These are phyloP conservation scores for Embiotoca jacksoni DNA, from an alignment of 2,113 vertebrate species.

Conservation along the genomic window DNA sequence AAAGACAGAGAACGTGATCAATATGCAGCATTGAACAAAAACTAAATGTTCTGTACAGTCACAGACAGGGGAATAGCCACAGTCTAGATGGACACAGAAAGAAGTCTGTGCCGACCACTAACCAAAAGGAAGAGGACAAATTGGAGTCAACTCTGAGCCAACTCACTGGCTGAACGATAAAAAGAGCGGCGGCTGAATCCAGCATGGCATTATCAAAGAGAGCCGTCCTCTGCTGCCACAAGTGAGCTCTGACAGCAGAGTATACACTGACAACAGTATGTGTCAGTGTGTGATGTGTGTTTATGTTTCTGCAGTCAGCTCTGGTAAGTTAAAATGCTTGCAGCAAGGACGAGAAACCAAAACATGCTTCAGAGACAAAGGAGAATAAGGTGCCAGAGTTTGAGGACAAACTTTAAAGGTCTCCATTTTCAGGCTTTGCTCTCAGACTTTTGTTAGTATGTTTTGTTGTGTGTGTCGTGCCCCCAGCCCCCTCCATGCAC, in stretches of 20 bases:
- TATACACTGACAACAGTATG: conserved; percentile 45
- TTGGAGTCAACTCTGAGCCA: conserved; percentile 75
- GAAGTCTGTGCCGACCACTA: conserved; percentile 35
- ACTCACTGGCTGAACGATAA: conserved; percentile 62
- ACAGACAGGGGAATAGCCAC: conserved; percentile 1
- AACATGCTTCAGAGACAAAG: background rate
- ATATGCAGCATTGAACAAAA: background rate
- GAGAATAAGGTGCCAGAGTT: background rate
- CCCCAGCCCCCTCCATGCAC: conserved; percentile 68
- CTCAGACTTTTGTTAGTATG: conserved; percentile 32
- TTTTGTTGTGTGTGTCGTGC: conserved; percentile 51
- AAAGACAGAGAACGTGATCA: background rate
- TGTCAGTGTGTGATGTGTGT: conserved; percentile 53
- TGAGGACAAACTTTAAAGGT: background rate
- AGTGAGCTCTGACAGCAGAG: conserved; percentile 54
- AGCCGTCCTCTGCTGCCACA: conserved; percentile 40
- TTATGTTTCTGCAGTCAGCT: conserved; percentile 39
- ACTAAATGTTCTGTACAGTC: conserved; percentile 25
- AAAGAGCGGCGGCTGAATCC: conserved; percentile 49
- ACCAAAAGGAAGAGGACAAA: conserved; percentile 58
- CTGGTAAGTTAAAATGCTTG: conserved; percentile 3
- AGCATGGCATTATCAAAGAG: conserved; percentile 65
- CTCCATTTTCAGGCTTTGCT: conserved; percentile 9
- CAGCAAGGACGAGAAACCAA: background rate
- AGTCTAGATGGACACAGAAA: conserved; percentile 41